Conservation (phyloP, 2,888 invertebrate species). For the Ferdinandea cuprea region DNA sequence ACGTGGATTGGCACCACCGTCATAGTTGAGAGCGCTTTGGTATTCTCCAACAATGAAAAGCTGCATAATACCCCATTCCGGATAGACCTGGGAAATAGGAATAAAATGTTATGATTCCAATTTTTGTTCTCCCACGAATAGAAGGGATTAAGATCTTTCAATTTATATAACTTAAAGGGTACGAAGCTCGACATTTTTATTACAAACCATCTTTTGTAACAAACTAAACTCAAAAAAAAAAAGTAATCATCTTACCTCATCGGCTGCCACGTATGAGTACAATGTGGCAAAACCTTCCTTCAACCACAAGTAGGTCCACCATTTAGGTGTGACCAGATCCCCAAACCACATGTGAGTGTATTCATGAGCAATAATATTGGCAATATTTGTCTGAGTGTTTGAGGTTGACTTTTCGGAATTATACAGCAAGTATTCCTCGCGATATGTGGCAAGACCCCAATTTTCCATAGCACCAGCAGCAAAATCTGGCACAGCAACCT, state of each 20-base stretch:
- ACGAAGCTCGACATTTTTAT: too few species aligned
- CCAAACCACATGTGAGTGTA: constrained; percentile 92
- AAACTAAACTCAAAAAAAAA: neutral
- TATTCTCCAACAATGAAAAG: constrained; percentile 90
- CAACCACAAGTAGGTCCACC: constrained; percentile 90
- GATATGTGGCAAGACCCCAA: constrained; percentile 92
- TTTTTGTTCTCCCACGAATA: neutral
- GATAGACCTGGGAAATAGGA: constrained; percentile 83
- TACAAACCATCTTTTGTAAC: neutral
- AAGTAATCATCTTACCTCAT: constrained; percentile 76
- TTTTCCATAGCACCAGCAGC: constrained; percentile 96
- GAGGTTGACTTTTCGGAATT: constrained; percentile 78
- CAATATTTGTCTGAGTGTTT: constrained; percentile 82
- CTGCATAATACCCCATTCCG: constrained; percentile 89
- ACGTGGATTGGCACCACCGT: constrained; percentile 90
- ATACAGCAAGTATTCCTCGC: constrained; percentile 80
- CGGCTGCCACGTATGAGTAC: constrained; percentile 78
- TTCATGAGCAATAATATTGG: constrained; percentile 85
- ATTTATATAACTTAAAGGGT: too few species aligned
- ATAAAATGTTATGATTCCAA: neutral
- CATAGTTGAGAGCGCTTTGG: constrained; percentile 88
- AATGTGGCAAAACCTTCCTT: constrained; percentile 87
- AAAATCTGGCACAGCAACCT: constrained; percentile 94
- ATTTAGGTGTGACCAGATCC: constrained; percentile 87
- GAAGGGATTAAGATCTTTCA: too few species aligned